These are phyloP conservation scores for Caenorhabditis wallacei DNA, from an alignment of 2,888 invertebrate genomes.

Conservation along the genomic window DNA sequence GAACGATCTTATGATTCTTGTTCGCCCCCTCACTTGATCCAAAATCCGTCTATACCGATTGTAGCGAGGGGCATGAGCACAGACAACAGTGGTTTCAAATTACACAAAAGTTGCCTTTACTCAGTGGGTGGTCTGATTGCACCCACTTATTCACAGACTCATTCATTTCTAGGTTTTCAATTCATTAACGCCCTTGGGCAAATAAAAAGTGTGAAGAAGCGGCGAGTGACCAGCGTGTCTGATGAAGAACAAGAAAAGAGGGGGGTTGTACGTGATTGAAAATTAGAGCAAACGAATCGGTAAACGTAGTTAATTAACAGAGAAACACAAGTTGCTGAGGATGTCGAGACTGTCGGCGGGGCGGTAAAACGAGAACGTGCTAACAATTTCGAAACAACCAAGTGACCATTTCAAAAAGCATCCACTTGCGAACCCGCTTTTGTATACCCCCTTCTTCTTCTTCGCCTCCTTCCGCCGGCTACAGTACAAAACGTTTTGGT, in stretches of 20 bases:
- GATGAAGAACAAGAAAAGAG: neutral
- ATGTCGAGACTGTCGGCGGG: slow-evolving; percentile 26
- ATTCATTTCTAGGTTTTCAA: slow-evolving; percentile 30
- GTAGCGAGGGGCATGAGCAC: neutral
- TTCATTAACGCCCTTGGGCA: slow-evolving; percentile 48
- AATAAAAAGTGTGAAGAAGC: slow-evolving; percentile 53
- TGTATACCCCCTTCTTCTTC: slow-evolving; percentile 22
- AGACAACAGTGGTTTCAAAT: slow-evolving; percentile 33
- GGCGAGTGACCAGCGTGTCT: slow-evolving; percentile 3
- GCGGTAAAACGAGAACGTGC: slow-evolving; percentile 54
- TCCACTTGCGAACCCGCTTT: slow-evolving; percentile 61
- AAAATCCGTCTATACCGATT: slow-evolving; percentile 5
- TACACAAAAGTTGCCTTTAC: slow-evolving; percentile 26
- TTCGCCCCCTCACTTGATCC: neutral
- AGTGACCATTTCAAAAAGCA: slow-evolving; percentile 64
- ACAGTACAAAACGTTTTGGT: slow-evolving; percentile 62
- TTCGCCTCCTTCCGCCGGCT: slow-evolving; percentile 47
- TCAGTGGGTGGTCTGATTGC: slow-evolving; percentile 55
- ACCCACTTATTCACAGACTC: slow-evolving; percentile 27
- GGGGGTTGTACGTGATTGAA: slow-evolving; percentile 38
- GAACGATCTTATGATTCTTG: slow-evolving; percentile 27
- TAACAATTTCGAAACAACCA: slow-evolving; percentile 62
- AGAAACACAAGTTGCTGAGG: slow-evolving; percentile 45
- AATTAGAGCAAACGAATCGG: slow-evolving; percentile 62
- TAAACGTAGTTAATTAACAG: slow-evolving; percentile 65